Base-by-base conservation (phyloP, 2,113 vertebrate species). In the Plotosus lineatus region DNA sequence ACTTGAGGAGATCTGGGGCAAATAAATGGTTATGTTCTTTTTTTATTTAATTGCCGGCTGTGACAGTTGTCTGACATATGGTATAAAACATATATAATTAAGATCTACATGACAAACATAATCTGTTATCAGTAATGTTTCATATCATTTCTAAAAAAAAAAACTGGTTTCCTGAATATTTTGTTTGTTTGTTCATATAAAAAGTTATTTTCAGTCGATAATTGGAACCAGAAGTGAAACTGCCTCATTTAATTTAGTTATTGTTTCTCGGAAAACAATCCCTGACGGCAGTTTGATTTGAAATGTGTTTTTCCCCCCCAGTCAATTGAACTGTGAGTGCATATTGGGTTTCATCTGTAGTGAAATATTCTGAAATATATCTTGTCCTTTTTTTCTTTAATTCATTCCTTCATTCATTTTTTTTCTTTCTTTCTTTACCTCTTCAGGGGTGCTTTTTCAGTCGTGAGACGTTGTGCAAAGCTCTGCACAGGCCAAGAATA, bases 391-490 rank as follows among this genome's bases (percentile, higher is more conserved):
- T 60, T 1, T 6, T 68, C 0, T 77, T 74, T n/a, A n/a, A n/a
- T n/a, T n/a, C n/a, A n/a, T n/a, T n/a, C n/a, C n/a, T n/a, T n/a
- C n/a, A n/a, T n/a, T n/a, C n/a, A n/a, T n/a, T n/a, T n/a, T n/a
- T n/a, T n/a, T n/a, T n/a, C n/a, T n/a, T n/a, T n/a, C n/a, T 83
- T 71, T 83, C 76, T 86, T 68, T 88, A 77, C 89, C 85, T 89
- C 82, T 79, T 73, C 86, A 98, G 97, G 92, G 97, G 97, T 82
- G 97, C 97, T 81, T 98, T 98, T 92, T 98, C 97, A 15, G 96
- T 98, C 80, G 97, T 98, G 85, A 95, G 96, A 69, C 95, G 96
- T 87, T 98, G 97, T 60, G 95, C 97, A 92, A 98, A 98, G 90
- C 95, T 97, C 83, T 96, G 95, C 90, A 95, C 95, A 0, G 97